Evolutionary conservation across 1,140 invertebrate genomes (phyloP).

Genomic region (Heliconius eleuchia): DNA sequence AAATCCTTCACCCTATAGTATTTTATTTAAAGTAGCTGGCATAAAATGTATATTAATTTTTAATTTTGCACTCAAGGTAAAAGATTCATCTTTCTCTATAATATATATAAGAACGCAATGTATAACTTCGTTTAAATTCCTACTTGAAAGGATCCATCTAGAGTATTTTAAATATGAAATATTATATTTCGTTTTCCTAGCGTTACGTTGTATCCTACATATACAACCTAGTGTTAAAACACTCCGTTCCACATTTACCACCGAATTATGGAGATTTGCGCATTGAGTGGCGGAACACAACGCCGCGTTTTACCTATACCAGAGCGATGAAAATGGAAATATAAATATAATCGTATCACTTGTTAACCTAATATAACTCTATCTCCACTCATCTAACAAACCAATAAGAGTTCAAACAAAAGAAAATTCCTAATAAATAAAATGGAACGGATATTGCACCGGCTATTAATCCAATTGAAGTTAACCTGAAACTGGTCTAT

Average conservation of each 20-base stretch:
- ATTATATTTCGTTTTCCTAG: not conserved
- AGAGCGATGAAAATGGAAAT: too few species aligned
- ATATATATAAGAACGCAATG: not conserved
- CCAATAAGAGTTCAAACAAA: not conserved
- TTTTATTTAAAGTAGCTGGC: conserved; percentile 6
- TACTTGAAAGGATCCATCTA: not conserved
- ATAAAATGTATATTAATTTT: conserved; percentile 18
- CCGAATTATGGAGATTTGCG: too few species aligned
- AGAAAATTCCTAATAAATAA: conserved; percentile 25
- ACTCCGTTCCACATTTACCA: too few species aligned
- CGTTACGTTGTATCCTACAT: too few species aligned
- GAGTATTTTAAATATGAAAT: conserved; percentile 16
- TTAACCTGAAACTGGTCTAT: conserved; percentile 29
- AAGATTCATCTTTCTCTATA: conserved; percentile 10
- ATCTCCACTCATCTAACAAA: not conserved
- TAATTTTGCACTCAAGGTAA: conserved; percentile 19
- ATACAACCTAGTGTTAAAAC: too few species aligned
- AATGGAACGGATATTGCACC: conserved; percentile 28
- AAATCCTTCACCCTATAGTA: not conserved
- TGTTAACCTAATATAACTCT: too few species aligned
- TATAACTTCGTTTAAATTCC: conserved; percentile 19
- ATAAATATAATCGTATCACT: too few species aligned
- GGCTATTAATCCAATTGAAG: conserved; percentile 35
- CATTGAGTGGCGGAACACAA: too few species aligned
- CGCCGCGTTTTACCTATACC: not conserved